Evolutionary conservation across 2,888 invertebrate species (phyloP).

Genomic region (Drosophila atripex): DNA sequence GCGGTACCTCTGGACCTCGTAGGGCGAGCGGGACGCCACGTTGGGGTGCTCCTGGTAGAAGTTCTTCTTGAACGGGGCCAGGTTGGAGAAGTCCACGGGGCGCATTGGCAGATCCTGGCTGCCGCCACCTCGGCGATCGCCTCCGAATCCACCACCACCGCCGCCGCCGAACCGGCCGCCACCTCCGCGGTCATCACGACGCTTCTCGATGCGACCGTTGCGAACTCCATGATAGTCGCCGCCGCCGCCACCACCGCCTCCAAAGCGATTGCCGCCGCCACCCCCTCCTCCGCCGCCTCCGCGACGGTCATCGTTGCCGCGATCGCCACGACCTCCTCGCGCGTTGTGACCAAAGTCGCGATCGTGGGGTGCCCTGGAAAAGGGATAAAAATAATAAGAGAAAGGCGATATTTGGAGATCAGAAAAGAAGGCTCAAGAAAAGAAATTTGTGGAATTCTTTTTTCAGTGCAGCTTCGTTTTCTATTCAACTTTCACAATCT

Average conservation of each 20-base stretch:
- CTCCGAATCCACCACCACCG: slow-evolving; percentile 85
- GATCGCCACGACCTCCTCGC: slow-evolving; percentile 85
- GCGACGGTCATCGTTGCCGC: slow-evolving; percentile 87
- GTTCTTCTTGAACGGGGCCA: slow-evolving; percentile 92
- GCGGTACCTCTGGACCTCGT: slow-evolving; percentile 89
- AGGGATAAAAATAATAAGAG: not conserved
- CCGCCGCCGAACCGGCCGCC: slow-evolving; percentile 92
- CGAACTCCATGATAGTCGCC: slow-evolving; percentile 87
- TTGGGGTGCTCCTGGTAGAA: slow-evolving; percentile 91
- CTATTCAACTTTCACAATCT: too few species aligned
- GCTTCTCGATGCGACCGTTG: slow-evolving; percentile 81
- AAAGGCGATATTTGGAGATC: not conserved
- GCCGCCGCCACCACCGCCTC: slow-evolving; percentile 88
- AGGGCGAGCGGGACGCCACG: slow-evolving; percentile 87
- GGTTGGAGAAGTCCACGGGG: slow-evolving; percentile 86
- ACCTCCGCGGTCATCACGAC: slow-evolving; percentile 83
- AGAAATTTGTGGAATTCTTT: slow-evolving; percentile 5
- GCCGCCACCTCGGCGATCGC: slow-evolving; percentile 88
- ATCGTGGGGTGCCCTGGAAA: slow-evolving; percentile 82
- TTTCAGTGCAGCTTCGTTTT: too few species aligned
- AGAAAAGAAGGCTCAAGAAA: slow-evolving; percentile 32
- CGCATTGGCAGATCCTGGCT: slow-evolving; percentile 90
- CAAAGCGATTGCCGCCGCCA: slow-evolving; percentile 55
- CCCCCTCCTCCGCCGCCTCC: slow-evolving; percentile 84
- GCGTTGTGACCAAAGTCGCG: slow-evolving; percentile 80